Base-by-base conservation (phyloP, 2,113 vertebrate genomes). In the Leptosomus discolor region DNA sequence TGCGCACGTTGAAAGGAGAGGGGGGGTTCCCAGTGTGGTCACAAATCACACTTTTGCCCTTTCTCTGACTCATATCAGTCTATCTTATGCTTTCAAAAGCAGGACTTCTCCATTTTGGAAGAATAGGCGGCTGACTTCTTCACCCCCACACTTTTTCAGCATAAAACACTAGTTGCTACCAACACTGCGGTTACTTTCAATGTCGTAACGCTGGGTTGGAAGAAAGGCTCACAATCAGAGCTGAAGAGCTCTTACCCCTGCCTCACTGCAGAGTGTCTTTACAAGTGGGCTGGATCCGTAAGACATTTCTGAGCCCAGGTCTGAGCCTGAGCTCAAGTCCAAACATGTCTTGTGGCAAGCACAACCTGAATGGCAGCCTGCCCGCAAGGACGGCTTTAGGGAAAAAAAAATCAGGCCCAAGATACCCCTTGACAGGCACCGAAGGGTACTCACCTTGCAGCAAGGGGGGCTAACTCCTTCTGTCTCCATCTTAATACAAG, bases 81-180 rank as follows among this genome's bases (percentile, higher is more conserved):
- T 43, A 30, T 65, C n/a, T 74, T 11, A 67, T 3, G 11, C 30
- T 91, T 84, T 83, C 78, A 88, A 43, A 77, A 50, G 41, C 1
- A 24, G 63, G 50, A 90, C 67, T 95, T 85, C 82, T 94, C 37
- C 78, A 77, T 73, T 94, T 88, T 84, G 73, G 83, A 80, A 95
- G 76, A 91, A 26, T 43, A 56, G 11, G 30, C 6, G 4, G 56
- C 57, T 24, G 88, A 60, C 67, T 76, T 64, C 57, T 90, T 92
- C 91, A 83, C 48, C 21, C 46, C 57, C 60, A 46, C 32, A n/a
- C 50, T 92, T 76, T 93, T 88, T 93, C 58, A 92, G 85, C 58
- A 65, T 88, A 84, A 83, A 90, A 53, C 45, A 63, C 19, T 27
- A 39, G 16, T 24, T 61, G 64, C 46, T 54, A 32, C n/a, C 51